Conservation (phyloP, 2,888 invertebrate species). For the Halocaridina rubra region DNA sequence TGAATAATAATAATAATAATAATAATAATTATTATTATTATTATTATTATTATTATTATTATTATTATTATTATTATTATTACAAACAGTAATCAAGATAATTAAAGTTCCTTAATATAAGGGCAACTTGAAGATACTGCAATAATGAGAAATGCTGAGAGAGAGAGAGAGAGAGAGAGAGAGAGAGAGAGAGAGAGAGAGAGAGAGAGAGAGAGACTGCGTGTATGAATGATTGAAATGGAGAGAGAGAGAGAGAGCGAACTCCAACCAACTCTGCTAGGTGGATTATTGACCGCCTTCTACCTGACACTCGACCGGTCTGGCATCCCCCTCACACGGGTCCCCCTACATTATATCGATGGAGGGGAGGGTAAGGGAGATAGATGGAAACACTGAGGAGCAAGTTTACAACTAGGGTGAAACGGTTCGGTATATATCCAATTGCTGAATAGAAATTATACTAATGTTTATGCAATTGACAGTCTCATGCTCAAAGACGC, state of each 20-base stretch:
- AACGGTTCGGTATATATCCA: background rate
- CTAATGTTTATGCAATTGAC: background rate
- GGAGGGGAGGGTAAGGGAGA: background rate
- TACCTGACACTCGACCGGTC: background rate
- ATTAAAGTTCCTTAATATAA: background rate
- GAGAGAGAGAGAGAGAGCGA: background rate
- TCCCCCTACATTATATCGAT: background rate
- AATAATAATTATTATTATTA: no score
- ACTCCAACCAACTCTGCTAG: background rate
- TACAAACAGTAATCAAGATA: no score
- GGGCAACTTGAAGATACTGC: background rate
- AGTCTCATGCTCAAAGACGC: background rate
- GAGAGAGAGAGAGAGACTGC: background rate
- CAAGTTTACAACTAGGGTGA: background rate
- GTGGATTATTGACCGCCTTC: background rate
- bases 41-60: no score
- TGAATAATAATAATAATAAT: no score
- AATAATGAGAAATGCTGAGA: background rate
- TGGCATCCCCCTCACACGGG: background rate
- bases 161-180: background rate
- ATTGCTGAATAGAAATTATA: background rate
- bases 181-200: background rate
- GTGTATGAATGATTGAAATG: background rate
- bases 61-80: no score
- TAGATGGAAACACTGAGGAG: background rate